phyloP scores from a whole-genome alignment of 2,113 vertebrate genomes.

The Microcebus jonahi region DNA sequence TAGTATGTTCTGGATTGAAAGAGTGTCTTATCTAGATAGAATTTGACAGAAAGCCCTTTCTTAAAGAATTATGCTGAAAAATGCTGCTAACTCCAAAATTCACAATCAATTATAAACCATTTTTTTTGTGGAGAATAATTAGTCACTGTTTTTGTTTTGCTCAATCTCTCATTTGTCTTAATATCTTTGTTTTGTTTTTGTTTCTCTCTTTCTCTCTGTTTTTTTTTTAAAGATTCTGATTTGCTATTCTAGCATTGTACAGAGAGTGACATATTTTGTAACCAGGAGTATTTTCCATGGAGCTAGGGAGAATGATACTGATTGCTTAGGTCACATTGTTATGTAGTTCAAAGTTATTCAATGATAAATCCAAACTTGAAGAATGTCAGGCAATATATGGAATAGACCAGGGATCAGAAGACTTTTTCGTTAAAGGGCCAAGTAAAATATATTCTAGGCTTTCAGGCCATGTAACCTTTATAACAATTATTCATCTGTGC shows the following conservation, averaged over 20 bases:
- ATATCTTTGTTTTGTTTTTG: neutral
- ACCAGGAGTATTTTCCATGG: neutral
- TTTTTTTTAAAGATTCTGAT: neutral
- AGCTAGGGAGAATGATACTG: neutral
- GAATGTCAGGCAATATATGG: neutral
- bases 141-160: neutral
- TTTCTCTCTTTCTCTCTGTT: too few relatives aligned
- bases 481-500: neutral
- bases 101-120: neutral
- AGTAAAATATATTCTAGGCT: neutral
- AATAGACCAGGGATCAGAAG: neutral
- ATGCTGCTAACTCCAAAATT: neutral
- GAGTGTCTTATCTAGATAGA: neutral
- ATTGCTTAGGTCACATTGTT: neutral
- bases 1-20: neutral
- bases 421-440: neutral
- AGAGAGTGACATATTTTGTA: neutral
- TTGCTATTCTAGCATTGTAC: neutral
- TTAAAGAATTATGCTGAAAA: neutral
- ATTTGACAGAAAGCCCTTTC: neutral
- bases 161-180: neutral
- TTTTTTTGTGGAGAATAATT: neutral
- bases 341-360: neutral
- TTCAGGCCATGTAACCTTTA: neutral
- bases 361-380: neutral